Evolutionary conservation across 2,888 invertebrate species (phyloP).

Genomic region (Sinotaia quadrata): DNA sequence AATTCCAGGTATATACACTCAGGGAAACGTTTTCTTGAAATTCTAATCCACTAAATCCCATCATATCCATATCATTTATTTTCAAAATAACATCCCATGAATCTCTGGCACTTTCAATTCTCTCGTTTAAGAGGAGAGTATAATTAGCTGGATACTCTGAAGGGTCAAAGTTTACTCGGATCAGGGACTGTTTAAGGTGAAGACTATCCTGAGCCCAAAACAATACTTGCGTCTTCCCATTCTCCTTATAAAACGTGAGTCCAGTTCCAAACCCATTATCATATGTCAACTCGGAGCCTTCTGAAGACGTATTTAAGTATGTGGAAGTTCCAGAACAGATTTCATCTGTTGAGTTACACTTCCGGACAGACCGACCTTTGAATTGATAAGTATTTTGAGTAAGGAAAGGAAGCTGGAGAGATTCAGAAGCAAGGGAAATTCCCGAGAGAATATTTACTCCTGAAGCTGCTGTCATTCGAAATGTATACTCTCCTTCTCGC

Average conservation of each 20-base stretch:
- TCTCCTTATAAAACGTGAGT: not conserved
- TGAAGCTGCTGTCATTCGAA: not conserved
- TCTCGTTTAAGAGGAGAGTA: not conserved
- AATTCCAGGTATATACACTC: slow-evolving; percentile 17
- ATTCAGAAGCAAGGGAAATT: slow-evolving; percentile 2
- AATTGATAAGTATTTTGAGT: not conserved
- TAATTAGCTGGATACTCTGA: not conserved
- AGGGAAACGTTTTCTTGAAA: not conserved
- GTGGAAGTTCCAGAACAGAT: no score
- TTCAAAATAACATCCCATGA: slow-evolving; percentile 42
- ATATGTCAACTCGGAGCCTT: no score
- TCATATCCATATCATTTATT: slow-evolving; percentile 41
- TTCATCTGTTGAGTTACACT: slow-evolving; percentile 9
- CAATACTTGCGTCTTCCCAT: not conserved
- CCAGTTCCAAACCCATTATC: not conserved
- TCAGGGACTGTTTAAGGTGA: slow-evolving; percentile 4
- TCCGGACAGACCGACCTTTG: slow-evolving; percentile 1
- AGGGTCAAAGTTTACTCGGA: not conserved
- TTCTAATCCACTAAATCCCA: slow-evolving; percentile 32
- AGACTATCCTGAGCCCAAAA: slow-evolving; percentile 20
- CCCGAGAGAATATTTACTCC: not conserved
- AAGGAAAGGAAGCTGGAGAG: slow-evolving; percentile 8
- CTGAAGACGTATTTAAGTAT: no score
- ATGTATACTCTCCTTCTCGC: slow-evolving; percentile 17
- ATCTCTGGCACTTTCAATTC: slow-evolving; percentile 34